Evolutionary conservation across 2,888 invertebrate species (phyloP).

Genomic region (Autographa pulchrina): DNA sequence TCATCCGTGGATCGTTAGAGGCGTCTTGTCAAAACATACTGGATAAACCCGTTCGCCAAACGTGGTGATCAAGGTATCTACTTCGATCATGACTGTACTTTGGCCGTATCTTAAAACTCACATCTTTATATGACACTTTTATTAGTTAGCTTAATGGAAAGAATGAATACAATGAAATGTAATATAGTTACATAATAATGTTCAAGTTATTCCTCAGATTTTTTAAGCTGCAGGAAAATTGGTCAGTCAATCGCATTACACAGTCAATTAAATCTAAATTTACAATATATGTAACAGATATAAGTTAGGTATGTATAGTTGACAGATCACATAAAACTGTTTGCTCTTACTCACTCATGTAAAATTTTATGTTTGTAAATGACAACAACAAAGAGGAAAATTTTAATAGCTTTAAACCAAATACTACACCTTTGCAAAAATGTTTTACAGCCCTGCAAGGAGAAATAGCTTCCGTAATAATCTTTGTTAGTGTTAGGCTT

Average conservation of each 20-base stretch:
- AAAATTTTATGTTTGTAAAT: background rate
- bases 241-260: too few species aligned
- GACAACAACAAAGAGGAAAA: background rate
- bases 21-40: background rate
- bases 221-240: too few species aligned
- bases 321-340: too few species aligned
- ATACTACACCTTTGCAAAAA: background rate
- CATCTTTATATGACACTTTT: background rate
- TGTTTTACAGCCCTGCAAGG: background rate
- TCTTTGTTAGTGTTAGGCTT: slow-evolving; percentile 8
- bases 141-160: background rate
- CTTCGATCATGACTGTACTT: background rate
- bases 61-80: slow-evolving; percentile 1
- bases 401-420: background rate
- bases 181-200: too few species aligned
- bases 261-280: too few species aligned
- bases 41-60: background rate
- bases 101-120: background rate
- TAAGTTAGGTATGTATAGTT: too few species aligned
- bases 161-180: too few species aligned
- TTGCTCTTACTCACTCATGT: too few species aligned
- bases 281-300: too few species aligned
- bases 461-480: background rate
- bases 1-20: background rate
- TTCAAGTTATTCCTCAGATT: too few species aligned